Conservation (phyloP, 2,888 invertebrate species). For the Rhogogaster chlorosoma region DNA sequence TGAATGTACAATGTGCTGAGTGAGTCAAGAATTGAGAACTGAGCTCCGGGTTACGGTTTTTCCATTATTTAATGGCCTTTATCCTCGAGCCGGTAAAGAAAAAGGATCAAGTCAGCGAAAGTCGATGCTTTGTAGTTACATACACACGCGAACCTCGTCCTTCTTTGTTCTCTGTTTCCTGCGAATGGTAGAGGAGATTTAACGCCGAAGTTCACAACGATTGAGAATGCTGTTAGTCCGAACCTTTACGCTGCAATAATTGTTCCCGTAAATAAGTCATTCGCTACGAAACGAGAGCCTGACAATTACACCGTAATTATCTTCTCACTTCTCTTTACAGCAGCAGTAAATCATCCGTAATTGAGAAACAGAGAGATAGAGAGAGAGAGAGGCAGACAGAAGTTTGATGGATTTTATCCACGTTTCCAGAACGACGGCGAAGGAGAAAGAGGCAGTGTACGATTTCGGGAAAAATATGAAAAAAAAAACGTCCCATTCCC, state of each 20-base stretch:
- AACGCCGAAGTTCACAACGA: background rate
- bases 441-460: background rate
- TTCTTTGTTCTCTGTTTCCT: slow-evolving; percentile 29
- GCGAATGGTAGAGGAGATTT: background rate
- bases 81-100: background rate
- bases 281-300: background rate
- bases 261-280: background rate
- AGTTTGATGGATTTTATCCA: background rate
- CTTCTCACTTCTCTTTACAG: background rate
- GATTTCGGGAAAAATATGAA: background rate
- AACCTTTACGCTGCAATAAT: background rate
- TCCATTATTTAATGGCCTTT: slow-evolving; percentile 21
- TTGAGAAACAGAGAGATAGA: background rate
- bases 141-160: background rate
- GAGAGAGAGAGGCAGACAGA: too few species aligned
- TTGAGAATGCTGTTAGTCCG: background rate
- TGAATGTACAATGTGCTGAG: background rate
- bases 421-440: background rate
- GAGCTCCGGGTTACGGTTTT: slow-evolving; percentile 29
- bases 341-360: background rate
- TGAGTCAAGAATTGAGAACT: background rate
- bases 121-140: slow-evolving; percentile 10
- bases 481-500: background rate
- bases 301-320: background rate
- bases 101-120: slow-evolving; percentile 29